Base-by-base conservation (phyloP, 2,113 vertebrate genomes). In the Eptatretus burgeri region DNA sequence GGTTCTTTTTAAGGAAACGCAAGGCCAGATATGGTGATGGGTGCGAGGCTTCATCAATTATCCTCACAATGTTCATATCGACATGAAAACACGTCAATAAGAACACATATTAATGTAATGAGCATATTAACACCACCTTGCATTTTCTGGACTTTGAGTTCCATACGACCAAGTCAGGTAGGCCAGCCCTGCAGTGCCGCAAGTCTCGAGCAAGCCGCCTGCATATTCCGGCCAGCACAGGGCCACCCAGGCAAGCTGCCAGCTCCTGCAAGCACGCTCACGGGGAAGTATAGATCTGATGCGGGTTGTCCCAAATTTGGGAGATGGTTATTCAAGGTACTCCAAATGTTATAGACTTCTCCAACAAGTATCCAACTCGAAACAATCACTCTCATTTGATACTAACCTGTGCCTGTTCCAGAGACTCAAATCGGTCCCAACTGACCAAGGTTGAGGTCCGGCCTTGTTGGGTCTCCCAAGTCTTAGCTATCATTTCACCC, bases 161-260 rank as follows among this genome's bases (percentile, higher is more conserved):
- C 91, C 91, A 98, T 66, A 98, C 84, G 1, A 93, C 81, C 27
- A 98, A 77, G 72, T 98, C 91, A 0, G 91, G 91, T 51, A 98
- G 77, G 1, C 89, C 91, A 1, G 73, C 87, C 56, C 78, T 78
- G 68, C 81, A 83, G 65, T 98, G 86, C 16, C 87, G 78, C 13
- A 86, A 79, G 68, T 98, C 84, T 70, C 68, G 66, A 9, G 77
- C 78, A 73, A 98, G 81, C 11, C 74, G 73, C 64, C 68, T 71
- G 52, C 82, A 79, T 66, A 98, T 70, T 0, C 81, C 82, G 0
- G 80, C 84, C 69, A 94, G 74, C 68, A 98, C 75, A 5, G 18
- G 5, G 49, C 91, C 89, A 11, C 89, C 82, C 0, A 94, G 66
- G 74, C 85, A 91, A 7, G 76, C 73, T 11, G 79, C 79, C 1